These are phyloP conservation scores for Anguilla obscura DNA, from an alignment of 2,797 vertebrate genomes.

Conservation along the genomic window DNA sequence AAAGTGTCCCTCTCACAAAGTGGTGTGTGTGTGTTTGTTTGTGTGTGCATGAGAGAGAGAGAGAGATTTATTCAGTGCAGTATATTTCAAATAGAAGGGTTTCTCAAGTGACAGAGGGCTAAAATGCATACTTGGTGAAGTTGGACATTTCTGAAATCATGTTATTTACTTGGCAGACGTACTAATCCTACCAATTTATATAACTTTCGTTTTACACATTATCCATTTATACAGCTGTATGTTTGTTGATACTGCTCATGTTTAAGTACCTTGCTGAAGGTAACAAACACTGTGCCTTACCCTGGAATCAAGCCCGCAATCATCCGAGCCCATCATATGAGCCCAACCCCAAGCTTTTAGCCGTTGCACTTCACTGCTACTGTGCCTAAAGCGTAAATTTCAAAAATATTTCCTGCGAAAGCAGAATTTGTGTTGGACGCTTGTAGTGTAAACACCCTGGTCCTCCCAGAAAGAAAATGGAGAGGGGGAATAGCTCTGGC, in stretches of 20 bases:
- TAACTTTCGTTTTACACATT: not conserved
- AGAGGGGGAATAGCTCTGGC: slow-evolving; percentile 43
- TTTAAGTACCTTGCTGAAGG: not conserved
- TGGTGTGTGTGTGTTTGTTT: too few relatives aligned
- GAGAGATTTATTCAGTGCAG: not conserved
- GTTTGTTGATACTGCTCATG: not conserved
- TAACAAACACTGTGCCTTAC: not conserved
- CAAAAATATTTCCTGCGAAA: not conserved
- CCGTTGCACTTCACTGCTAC: not conserved
- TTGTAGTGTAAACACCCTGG: not conserved
- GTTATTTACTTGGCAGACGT: not conserved
- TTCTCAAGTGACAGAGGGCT: not conserved
- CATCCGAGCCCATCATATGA: not conserved
- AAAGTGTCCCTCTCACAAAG: not conserved
- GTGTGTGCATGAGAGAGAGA: not conserved
- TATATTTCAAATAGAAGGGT: slow-evolving; percentile 37
- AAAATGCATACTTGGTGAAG: not conserved
- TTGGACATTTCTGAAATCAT: not conserved
- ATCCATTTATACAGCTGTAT: not conserved
- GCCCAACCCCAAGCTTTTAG: not conserved
- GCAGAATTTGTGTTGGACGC: not conserved
- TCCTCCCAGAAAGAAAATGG: slow-evolving; percentile 41
- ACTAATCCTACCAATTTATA: not conserved
- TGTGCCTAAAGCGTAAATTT: not conserved
- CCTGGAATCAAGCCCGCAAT: not conserved